Percentiles rank a stretch among this genome's conserved stretches.
These are phyloP conservation scores for Neosalanx taihuensis DNA, from an alignment of 2,797 vertebrate genomes.

Conservation along the genomic window DNA sequence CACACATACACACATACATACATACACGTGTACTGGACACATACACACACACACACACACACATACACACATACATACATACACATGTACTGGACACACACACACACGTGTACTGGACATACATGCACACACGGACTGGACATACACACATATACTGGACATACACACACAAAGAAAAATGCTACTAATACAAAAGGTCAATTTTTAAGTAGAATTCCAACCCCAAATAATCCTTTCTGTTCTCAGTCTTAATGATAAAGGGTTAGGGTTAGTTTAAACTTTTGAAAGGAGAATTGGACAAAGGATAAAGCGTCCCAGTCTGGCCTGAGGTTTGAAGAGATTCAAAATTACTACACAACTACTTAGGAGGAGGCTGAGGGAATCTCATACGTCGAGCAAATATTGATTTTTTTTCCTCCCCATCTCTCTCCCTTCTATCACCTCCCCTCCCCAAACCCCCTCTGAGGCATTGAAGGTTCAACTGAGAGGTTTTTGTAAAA, in stretches of 20 bases:
- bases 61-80: too few relatives aligned
- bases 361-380: slow-evolving; percentile 44
- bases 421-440: slow-evolving; percentile 30
- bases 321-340: neutral
- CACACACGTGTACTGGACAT: slow-evolving; percentile 18
- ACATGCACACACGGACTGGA: neutral
- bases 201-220: slow-evolving; percentile 4
- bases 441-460: slow-evolving; percentile 17
- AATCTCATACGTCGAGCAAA: slow-evolving; percentile 63
- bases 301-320: neutral
- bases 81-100: too few relatives aligned
- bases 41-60: too few relatives aligned
- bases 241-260: slow-evolving; percentile 64
- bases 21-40: too few relatives aligned
- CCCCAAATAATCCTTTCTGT: slow-evolving; percentile 36
- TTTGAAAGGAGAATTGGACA: slow-evolving; percentile 22
- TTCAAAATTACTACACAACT: slow-evolving; percentile 58
- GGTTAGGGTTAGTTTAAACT: slow-evolving; percentile 2
- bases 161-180: slow-evolving; percentile 29
- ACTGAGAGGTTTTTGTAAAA: slow-evolving; percentile 50
- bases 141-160: slow-evolving; percentile 6
- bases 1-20: too few relatives aligned
- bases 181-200: slow-evolving; percentile 65
- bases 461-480: slow-evolving; percentile 21
- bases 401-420: slow-evolving; percentile 68